Evolutionary conservation across 2,797 vertebrate genomes (phyloP).

Genomic region (Ctenopoma kingsleyae): DNA sequence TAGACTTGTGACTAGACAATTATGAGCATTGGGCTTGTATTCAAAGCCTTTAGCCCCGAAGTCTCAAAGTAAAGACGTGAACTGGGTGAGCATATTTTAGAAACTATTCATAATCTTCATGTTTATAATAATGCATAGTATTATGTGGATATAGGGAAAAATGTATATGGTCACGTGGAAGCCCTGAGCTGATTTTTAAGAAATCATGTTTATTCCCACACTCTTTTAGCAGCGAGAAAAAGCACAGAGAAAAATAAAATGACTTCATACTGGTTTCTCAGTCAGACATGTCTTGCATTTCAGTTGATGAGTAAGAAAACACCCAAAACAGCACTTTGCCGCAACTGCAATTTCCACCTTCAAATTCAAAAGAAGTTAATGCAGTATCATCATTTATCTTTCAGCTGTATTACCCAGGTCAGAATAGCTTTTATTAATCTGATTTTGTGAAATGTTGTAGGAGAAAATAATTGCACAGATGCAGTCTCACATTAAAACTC

Average conservation of each 20-base stretch:
- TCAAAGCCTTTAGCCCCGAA: not conserved
- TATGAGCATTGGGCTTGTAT: not conserved
- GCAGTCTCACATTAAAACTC: not conserved
- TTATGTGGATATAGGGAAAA: not conserved
- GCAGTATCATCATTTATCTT: not conserved
- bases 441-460: not conserved
- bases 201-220: not conserved
- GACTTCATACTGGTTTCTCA: not conserved
- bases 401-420: not conserved
- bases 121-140: not conserved
- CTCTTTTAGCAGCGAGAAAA: not conserved
- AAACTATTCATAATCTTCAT: not conserved
- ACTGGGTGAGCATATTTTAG: not conserved
- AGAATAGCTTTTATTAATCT: not conserved
- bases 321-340: not conserved
- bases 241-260: not conserved
- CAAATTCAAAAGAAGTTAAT: not conserved
- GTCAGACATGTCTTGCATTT: not conserved
- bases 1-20: not conserved
- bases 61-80: not conserved
- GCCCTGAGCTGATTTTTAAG: not conserved
- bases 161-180: not conserved
- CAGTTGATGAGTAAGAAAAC: not conserved
- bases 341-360: not conserved
- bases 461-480: not conserved